Percentiles rank a stretch among this genome's conserved stretches.
phyloP scores from a whole-genome alignment of 2,888 invertebrate genomes.

The Elaeidobius kamerunicus region DNA sequence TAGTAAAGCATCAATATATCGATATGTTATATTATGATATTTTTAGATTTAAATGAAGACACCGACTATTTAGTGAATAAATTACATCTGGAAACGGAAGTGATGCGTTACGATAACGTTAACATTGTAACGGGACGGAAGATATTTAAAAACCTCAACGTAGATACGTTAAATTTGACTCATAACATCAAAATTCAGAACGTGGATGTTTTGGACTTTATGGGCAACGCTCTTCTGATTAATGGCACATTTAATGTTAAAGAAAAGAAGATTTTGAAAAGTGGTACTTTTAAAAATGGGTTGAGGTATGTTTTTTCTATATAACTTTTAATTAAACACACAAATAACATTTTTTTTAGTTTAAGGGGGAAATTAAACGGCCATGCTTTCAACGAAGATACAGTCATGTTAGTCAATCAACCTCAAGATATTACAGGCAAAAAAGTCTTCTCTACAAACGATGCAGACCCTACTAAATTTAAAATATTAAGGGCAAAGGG shows the following conservation, averaged over 20 bases:
- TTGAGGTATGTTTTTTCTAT: conserved; percentile 39
- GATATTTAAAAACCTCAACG: conserved; percentile 45
- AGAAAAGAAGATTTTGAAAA: conserved; percentile 51
- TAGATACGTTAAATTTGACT: conserved; percentile 46
- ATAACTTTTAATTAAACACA: not conserved
- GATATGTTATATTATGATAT: no score
- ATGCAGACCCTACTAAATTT: conserved; percentile 34
- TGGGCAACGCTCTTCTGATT: conserved; percentile 48
- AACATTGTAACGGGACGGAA: conserved; percentile 52
- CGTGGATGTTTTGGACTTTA: conserved; percentile 52
- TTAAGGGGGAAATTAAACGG: conserved; percentile 44
- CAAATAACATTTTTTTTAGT: conserved; percentile 34
- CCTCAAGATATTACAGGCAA: conserved; percentile 48
- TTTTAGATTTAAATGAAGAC: conserved; percentile 20
- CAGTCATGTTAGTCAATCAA: conserved; percentile 44
- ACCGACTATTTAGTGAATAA: conserved; percentile 51
- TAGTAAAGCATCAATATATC: no score
- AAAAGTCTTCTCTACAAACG: conserved; percentile 41
- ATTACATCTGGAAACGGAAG: conserved; percentile 53
- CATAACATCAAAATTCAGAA: conserved; percentile 46
- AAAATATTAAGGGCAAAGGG: conserved; percentile 42
- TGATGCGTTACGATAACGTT: conserved; percentile 49
- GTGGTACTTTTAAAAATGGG: conserved; percentile 46
- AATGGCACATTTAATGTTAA: conserved; percentile 47
- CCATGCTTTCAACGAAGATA: conserved; percentile 42